Evolutionary conservation across 2,888 invertebrate species (phyloP).

Genomic region (Quadroppia sp.): DNA sequence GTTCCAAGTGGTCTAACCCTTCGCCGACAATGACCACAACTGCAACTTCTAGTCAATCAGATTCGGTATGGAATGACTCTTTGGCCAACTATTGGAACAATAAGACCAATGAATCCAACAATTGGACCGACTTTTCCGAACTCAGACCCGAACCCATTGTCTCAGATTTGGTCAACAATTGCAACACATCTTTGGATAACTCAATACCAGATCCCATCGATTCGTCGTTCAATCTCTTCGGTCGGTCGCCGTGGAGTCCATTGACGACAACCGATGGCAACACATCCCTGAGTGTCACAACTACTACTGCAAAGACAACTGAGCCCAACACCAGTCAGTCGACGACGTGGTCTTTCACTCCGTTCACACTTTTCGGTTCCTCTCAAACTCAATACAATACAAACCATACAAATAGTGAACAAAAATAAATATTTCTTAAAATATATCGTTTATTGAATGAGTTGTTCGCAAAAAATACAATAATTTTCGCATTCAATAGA

Average conservation of each 20-base stretch:
- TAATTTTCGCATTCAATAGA: neutral
- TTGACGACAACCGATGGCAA: neutral
- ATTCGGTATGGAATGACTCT: neutral
- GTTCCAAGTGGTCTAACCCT: conserved; percentile 3
- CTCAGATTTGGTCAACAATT: neutral
- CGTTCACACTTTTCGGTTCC: conserved; percentile 27
- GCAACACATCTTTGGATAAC: neutral
- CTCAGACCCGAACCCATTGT: neutral
- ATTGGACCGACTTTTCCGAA: conserved; percentile 1
- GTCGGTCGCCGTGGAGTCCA: conserved; percentile 32
- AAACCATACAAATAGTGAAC: neutral
- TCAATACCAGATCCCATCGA: neutral
- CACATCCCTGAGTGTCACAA: neutral
- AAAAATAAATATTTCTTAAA: neutral
- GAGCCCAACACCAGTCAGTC: neutral
- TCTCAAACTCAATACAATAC: conserved; percentile 23
- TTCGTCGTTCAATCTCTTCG: conserved; percentile 31
- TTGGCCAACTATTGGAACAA: conserved; percentile 12
- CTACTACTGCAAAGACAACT: conserved; percentile 19
- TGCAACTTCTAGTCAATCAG: conserved; percentile 23
- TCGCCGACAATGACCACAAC: neutral
- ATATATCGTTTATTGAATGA: too few species aligned
- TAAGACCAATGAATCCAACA: neutral
- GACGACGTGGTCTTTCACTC: conserved; percentile 32
- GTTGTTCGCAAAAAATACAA: neutral